Base-by-base conservation (phyloP, 2,888 invertebrate genomes). In the Drosophila setosimentum region DNA sequence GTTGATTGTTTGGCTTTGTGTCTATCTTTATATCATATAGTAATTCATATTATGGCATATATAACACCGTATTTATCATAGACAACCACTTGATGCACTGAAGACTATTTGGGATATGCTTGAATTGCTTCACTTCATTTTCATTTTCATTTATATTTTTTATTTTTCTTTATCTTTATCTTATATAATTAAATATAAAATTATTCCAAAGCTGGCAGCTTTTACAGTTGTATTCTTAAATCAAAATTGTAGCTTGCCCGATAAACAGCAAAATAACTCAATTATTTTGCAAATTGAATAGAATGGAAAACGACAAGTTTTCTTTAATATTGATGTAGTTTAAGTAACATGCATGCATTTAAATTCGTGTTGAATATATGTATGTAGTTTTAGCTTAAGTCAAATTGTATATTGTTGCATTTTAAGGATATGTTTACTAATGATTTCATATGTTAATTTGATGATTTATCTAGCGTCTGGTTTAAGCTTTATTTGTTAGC, bases 21-120 rank as follows among this genome's bases (percentile, higher is more conserved):
- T 72, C 68, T 74, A 73, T 40, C 10, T 63, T 30, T 40, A 59
- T 72, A 72, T 55, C 35, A 50, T 68, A 48, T 53, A 40, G 11
- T 68, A 48, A 8, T 59, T 45, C 16, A 53, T 60, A 50, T 50
- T 32, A 32, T 49, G 73, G 61, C 62, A 62, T 75, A 55, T n/a
- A 49, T 29, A 58, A 35, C 45, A 58, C 50, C 68, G 42, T 68
- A 50, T 69, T 58, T 67, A 75, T 73, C 61, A 51, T 89, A 90
- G 89, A 87, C 87, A 87, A 87, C 87, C 87, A 84, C 82, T 81
- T 83, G 82, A 89, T 87, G 73, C 66, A 76, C 68, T 78, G 90
- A 87, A 87, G 87, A 87, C 90, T 89, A 78, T 89, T 89, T 76
- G 89, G 87, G 87, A 87, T 87, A 87, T 87, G 87, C 83, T 87